Conservation (phyloP, 2,888 invertebrate species). For the Polydrusus pterygomalis region DNA sequence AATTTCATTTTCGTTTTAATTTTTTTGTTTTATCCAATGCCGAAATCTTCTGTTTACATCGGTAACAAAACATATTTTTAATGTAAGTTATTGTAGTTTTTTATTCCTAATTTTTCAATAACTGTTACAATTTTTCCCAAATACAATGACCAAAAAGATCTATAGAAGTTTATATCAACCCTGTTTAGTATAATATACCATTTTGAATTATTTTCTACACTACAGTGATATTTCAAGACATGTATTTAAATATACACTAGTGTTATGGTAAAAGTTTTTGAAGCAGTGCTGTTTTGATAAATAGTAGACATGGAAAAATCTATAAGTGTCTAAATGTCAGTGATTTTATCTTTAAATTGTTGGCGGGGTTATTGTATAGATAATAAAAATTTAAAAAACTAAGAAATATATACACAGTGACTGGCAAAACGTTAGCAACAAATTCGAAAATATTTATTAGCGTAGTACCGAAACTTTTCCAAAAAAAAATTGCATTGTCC, state of each 20-base stretch:
- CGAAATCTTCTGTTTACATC: no score
- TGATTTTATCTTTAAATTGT: conserved; percentile 28
- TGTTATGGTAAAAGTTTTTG: not conserved
- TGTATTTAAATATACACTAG: conserved; percentile 23
- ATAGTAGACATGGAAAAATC: conserved; percentile 21
- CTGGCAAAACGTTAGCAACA: no score
- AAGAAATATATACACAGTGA: no score
- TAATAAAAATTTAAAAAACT: no score
- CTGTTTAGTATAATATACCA: conserved; percentile 35
- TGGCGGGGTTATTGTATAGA: not conserved
- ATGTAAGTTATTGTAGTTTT: no score
- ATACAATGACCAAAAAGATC: conserved; percentile 1
- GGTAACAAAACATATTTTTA: no score
- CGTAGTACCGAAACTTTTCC: no score
- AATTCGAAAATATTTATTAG: no score
- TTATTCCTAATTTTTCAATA: not conserved
- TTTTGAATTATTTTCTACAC: conserved; percentile 10
- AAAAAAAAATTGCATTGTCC: no score
- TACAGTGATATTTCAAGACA: conserved; percentile 39
- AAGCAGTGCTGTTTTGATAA: conserved; percentile 35
- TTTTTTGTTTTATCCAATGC: no score
- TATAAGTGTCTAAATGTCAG: conserved; percentile 28
- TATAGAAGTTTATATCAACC: conserved; percentile 29
- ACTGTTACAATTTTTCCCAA: not conserved
- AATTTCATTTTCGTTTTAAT: no score